These are phyloP conservation scores for Sminthopsis crassicaudata DNA, from an alignment of 2,113 vertebrate species.

Conservation along the genomic window DNA sequence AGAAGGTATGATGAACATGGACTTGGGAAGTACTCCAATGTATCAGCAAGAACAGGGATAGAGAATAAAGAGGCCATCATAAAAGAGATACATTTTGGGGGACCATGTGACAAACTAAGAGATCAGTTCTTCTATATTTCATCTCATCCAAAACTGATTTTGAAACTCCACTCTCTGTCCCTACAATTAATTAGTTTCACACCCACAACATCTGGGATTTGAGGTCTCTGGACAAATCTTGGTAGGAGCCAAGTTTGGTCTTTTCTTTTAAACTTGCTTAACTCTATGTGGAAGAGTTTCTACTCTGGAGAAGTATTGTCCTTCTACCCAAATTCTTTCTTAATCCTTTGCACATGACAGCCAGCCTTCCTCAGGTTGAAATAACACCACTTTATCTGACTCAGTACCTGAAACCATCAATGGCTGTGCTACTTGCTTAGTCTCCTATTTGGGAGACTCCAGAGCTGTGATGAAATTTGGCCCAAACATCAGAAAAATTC, in stretches of 20 bases:
- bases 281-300: background rate
- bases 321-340: background rate
- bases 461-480: background rate
- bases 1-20: background rate
- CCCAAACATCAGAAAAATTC: background rate
- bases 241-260: background rate
- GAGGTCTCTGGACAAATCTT: background rate
- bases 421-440: background rate
- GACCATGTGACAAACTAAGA: background rate
- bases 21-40: background rate
- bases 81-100: background rate
- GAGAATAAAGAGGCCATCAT: background rate
- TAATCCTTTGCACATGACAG: background rate
- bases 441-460: background rate
- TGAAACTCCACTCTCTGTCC: background rate
- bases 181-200: background rate
- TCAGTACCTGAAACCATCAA: background rate
- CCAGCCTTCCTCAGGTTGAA: background rate
- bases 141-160: background rate
- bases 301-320: background rate
- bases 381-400: background rate
- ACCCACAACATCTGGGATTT: background rate
- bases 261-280: background rate
- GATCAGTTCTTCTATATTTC: background rate
- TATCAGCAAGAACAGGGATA: background rate